phyloP scores from a whole-genome alignment of 2,888 invertebrate species.

The Netelia fuscicornis region DNA sequence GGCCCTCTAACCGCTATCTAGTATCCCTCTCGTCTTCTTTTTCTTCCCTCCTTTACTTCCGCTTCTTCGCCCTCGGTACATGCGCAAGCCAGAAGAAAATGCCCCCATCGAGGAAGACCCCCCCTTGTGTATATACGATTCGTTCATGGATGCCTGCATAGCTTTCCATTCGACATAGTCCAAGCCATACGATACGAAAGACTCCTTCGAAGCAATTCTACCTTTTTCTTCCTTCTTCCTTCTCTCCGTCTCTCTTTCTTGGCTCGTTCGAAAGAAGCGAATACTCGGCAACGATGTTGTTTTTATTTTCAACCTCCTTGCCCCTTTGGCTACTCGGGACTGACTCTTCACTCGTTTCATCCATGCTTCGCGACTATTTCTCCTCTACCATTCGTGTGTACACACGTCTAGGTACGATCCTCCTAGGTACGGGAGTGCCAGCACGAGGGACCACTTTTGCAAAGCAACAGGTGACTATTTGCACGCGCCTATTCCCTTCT shows the following conservation, averaged over 20 bases:
- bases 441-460: slow-evolving; percentile 15
- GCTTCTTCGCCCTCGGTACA: slow-evolving; percentile 48
- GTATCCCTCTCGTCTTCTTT: slow-evolving; percentile 58
- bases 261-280: slow-evolving; percentile 10
- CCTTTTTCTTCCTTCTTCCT: slow-evolving; percentile 62
- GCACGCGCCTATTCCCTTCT: slow-evolving; percentile 45
- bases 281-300: slow-evolving; percentile 46
- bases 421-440: too few relatives aligned
- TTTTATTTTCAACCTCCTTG: slow-evolving; percentile 23
- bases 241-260: slow-evolving; percentile 61
- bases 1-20: slow-evolving; percentile 50
- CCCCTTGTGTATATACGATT: slow-evolving; percentile 21
- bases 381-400: too few relatives aligned
- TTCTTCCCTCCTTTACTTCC: slow-evolving; percentile 57
- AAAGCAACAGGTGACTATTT: slow-evolving; percentile 58
- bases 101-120: background rate
- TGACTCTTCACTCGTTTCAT: slow-evolving; percentile 43
- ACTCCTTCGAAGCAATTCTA: slow-evolving; percentile 7
- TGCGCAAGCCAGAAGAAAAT: slow-evolving; percentile 29
- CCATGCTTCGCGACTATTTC: slow-evolving; percentile 19
- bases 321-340: slow-evolving; percentile 24
- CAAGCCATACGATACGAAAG: background rate
- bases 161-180: slow-evolving; percentile 36
- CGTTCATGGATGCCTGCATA: slow-evolving; percentile 33
- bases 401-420: too few relatives aligned